phyloP scores from a whole-genome alignment of 2,113 vertebrate genomes.

The Pterocles burchelli region DNA sequence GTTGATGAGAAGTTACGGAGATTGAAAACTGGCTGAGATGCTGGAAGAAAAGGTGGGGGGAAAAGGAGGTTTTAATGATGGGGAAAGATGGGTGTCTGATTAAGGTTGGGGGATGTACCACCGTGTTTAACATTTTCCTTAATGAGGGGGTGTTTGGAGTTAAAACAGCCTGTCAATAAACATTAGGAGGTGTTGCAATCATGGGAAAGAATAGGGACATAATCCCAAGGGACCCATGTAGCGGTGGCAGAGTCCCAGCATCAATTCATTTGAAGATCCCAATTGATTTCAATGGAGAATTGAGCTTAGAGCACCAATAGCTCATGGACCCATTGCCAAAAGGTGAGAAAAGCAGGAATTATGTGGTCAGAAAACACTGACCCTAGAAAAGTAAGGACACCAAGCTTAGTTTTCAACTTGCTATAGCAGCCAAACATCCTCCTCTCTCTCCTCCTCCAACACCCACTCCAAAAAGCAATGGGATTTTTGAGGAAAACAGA shows the following conservation, averaged over 20 bases:
- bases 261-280: not conserved
- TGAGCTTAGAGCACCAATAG: not conserved
- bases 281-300: not conserved
- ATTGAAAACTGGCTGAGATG: not conserved
- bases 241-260: not conserved
- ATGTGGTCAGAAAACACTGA: accelerated
- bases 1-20: not conserved
- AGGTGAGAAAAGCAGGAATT: not conserved
- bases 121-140: not conserved
- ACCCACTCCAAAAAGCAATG: not conserved
- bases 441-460: not conserved
- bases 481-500: not conserved
- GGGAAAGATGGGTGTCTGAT: not conserved
- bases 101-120: not conserved
- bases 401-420: not conserved
- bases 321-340: accelerated
- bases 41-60: not conserved
- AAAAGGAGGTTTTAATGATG: not conserved
- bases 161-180: not conserved
- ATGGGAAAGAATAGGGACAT: not conserved
- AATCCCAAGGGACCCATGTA: not conserved
- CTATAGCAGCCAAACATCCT: not conserved
- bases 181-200: not conserved
- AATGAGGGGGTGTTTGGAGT: not conserved
- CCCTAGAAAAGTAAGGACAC: not conserved